Conservation (phyloP, 53 echinoderm and acorn worm species). For the Paracentrotus lividus region DNA sequence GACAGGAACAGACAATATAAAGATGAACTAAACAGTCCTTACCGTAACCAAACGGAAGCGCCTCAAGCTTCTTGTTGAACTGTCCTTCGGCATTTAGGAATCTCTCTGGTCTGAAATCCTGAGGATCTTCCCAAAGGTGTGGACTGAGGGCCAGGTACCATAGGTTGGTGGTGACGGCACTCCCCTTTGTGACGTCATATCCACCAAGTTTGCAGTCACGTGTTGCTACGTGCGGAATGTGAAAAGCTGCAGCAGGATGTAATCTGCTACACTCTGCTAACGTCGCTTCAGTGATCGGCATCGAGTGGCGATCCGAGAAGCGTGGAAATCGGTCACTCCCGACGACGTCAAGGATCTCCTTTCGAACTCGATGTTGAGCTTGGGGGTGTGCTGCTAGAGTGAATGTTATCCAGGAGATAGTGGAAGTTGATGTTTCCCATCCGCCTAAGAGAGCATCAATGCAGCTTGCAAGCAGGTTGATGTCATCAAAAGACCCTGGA, state of each 20-base stretch:
- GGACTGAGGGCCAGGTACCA: conserved; percentile 49
- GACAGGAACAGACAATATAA: background rate
- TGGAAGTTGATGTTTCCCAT: conserved; percentile 4
- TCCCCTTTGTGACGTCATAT: conserved; percentile 19
- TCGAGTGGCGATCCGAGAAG: conserved; percentile 34
- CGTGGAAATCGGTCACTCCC: conserved; percentile 15
- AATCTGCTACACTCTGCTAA: conserved; percentile 44
- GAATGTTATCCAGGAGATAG: conserved; percentile 12
- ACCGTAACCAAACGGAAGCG: conserved; percentile 53
- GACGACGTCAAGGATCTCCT: conserved; percentile 47
- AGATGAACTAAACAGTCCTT: no score
- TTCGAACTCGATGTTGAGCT: conserved; percentile 13
- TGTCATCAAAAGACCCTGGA: conserved; percentile 33
- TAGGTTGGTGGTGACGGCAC: background rate
- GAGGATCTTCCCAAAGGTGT: conserved; percentile 31
- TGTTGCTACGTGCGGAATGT: conserved; percentile 11
- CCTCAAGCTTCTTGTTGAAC: conserved; percentile 53
- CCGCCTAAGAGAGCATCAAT: conserved; percentile 30
- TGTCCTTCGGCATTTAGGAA: conserved; percentile 33
- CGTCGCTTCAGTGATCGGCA: conserved; percentile 61
- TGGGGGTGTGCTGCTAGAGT: conserved; percentile 34
- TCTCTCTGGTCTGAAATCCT: conserved; percentile 36
- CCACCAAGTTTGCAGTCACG: conserved; percentile 57
- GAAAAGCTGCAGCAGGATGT: conserved; percentile 19
- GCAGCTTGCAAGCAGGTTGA: conserved; percentile 15